Percentiles rank a stretch among this genome's conserved stretches.
Conservation (phyloP, 2,888 invertebrate genomes). For the Diloba caeruleocephala region DNA sequence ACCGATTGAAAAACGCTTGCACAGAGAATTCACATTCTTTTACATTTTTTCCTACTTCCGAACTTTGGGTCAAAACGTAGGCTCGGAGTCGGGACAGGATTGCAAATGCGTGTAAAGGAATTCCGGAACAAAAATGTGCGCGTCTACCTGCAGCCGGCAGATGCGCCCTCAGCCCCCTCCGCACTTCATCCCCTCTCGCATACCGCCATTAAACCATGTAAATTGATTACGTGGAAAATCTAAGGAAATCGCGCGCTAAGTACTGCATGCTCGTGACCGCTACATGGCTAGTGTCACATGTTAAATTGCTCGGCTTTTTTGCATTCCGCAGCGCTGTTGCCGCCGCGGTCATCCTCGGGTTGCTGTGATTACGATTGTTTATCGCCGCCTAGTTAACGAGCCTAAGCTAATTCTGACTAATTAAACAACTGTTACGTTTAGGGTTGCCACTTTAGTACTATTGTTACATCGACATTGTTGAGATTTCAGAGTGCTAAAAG, state of each 20-base stretch:
- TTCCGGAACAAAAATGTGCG: slow-evolving; percentile 85
- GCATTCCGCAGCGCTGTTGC: slow-evolving; percentile 72
- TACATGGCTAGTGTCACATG: slow-evolving; percentile 68
- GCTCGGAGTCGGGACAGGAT: slow-evolving; percentile 72
- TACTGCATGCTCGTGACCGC: slow-evolving; percentile 69
- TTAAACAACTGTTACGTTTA: slow-evolving; percentile 51
- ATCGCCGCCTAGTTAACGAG: slow-evolving; percentile 63
- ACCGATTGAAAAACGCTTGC: slow-evolving; percentile 33
- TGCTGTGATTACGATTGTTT: slow-evolving; percentile 74
- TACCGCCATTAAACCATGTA: slow-evolving; percentile 75
- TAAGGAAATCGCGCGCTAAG: slow-evolving; percentile 82
- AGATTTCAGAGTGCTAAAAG: slow-evolving; percentile 3
- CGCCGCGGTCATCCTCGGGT: slow-evolving; percentile 65
- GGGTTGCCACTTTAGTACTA: slow-evolving; percentile 32
- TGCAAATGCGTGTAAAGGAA: slow-evolving; percentile 86
- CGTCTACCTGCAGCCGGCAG: slow-evolving; percentile 80
- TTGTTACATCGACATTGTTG: slow-evolving; percentile 10
- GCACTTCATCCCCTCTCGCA: slow-evolving; percentile 58
- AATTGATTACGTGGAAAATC: slow-evolving; percentile 87
- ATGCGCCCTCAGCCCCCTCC: slow-evolving; percentile 61
- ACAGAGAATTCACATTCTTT: slow-evolving; percentile 35
- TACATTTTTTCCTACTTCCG: slow-evolving; percentile 50
- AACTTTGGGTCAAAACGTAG: slow-evolving; percentile 52
- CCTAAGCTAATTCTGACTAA: slow-evolving; percentile 53
- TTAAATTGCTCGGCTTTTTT: slow-evolving; percentile 73